Evolutionary conservation across 2,888 invertebrate species (phyloP).

Genomic region (Lypha dubia): DNA sequence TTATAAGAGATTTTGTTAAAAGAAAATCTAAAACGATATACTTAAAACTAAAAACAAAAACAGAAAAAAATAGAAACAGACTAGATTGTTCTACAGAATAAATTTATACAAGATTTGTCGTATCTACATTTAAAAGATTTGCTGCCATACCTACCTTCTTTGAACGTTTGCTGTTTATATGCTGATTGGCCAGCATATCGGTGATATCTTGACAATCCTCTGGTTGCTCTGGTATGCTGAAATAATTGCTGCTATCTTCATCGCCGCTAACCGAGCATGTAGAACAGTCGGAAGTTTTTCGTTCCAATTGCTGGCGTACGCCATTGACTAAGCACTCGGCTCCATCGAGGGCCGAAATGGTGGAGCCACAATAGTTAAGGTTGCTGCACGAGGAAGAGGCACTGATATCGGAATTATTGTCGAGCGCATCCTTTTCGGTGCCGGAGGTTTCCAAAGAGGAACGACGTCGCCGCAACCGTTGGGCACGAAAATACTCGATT

Average conservation of each 20-base stretch:
- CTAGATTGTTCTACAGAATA: constrained; percentile 22
- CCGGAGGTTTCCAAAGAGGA: constrained; percentile 81
- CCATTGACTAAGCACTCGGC: constrained; percentile 84
- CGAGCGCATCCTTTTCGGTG: constrained; percentile 77
- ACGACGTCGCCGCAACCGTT: constrained; percentile 81
- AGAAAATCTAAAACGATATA: background rate
- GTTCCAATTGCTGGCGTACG: constrained; percentile 85
- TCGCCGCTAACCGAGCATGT: constrained; percentile 89
- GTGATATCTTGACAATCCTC: constrained; percentile 73
- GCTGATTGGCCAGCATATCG: constrained; percentile 73
- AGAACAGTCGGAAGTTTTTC: constrained; percentile 89
- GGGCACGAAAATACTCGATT: constrained; percentile 85
- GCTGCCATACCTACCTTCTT: constrained; percentile 76
- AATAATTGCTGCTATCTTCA: constrained; percentile 84
- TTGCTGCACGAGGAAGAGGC: constrained; percentile 86
- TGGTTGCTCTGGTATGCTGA: constrained; percentile 76
- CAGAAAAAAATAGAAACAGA: too few species aligned
- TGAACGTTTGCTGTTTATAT: constrained; percentile 70
- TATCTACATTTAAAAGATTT: constrained; percentile 58
- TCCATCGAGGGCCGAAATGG: constrained; percentile 85
- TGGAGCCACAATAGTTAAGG: constrained; percentile 85
- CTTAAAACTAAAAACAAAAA: constrained; percentile 46
- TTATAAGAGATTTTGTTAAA: constrained; percentile 44
- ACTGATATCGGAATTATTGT: constrained; percentile 85
- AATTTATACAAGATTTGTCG: constrained; percentile 47